Percentiles rank a stretch among this genome's conserved stretches.
phyloP scores from a whole-genome alignment of 2,888 invertebrate species.

The Scaptomyza polygonia region DNA sequence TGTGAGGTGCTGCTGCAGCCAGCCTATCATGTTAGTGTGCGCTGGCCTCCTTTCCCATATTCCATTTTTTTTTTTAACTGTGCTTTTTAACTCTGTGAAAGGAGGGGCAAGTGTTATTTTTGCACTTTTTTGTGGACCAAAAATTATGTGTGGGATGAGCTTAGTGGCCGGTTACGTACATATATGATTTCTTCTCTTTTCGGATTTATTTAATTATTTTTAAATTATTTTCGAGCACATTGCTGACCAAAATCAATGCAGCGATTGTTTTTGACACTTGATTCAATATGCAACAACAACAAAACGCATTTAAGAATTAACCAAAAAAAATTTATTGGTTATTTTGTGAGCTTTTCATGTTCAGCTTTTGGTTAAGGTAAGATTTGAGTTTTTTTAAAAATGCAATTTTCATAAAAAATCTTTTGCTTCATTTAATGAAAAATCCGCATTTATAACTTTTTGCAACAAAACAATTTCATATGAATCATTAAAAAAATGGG shows the following conservation, averaged over 20 bases:
- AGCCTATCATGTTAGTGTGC: slow-evolving; percentile 80
- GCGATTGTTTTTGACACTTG: slow-evolving; percentile 4
- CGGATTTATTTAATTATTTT: slow-evolving; percentile 43
- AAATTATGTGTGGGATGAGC: slow-evolving; percentile 56
- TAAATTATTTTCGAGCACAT: slow-evolving; percentile 17
- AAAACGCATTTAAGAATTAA: neutral
- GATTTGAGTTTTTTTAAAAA: neutral
- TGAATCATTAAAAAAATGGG: slow-evolving; percentile 17
- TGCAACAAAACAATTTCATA: slow-evolving; percentile 36
- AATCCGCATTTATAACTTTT: neutral
- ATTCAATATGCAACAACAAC: slow-evolving; percentile 9
- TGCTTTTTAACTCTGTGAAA: slow-evolving; percentile 24
- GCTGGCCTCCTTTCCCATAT: slow-evolving; percentile 47
- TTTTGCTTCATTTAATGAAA: slow-evolving; percentile 3
- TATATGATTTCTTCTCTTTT: slow-evolving; percentile 3
- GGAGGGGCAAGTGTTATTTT: slow-evolving; percentile 52
- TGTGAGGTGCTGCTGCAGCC: slow-evolving; percentile 43
- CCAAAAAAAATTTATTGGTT: neutral
- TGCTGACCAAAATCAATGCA: slow-evolving; percentile 12
- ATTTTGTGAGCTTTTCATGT: neutral
- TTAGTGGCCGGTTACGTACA: slow-evolving; percentile 6
- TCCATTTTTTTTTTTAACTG: slow-evolving; percentile 25
- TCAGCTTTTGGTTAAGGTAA: neutral
- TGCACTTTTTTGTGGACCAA: slow-evolving; percentile 42
- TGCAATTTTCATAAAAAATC: neutral